Conservation (phyloP, 1,140 invertebrate species). For the Stegodyphus mimosarum region DNA sequence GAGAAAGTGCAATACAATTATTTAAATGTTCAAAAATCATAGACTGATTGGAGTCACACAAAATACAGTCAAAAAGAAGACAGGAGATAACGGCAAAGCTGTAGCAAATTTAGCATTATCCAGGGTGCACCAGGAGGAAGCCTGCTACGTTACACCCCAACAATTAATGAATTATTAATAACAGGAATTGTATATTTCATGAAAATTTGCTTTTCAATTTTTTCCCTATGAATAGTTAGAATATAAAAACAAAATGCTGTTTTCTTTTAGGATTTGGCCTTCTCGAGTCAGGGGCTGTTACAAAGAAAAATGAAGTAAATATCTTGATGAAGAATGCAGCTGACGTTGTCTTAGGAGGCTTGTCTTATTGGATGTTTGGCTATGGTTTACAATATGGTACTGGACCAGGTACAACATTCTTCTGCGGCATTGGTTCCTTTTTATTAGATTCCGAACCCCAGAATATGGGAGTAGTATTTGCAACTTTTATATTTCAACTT, state of each 20-base stretch:
- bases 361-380: slow-evolving; percentile 95
- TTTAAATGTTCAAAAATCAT: too few species aligned
- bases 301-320: slow-evolving; percentile 93
- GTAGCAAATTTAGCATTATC: too few species aligned
- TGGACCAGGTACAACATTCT: slow-evolving; percentile 74
- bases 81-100: too few species aligned
- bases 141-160: too few species aligned
- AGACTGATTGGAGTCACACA: too few species aligned
- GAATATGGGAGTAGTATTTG: slow-evolving; percentile 65
- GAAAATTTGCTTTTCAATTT: too few species aligned
- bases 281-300: slow-evolving; percentile 91
- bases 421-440: slow-evolving; percentile 75
- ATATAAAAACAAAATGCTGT: background rate
- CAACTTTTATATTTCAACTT: slow-evolving; percentile 69
- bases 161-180: too few species aligned
- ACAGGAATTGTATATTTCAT: too few species aligned
- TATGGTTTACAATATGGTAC: slow-evolving; percentile 90
- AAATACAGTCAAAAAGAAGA: too few species aligned
- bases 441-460: slow-evolving; percentile 68
- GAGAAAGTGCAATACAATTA: too few species aligned
- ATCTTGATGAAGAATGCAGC: slow-evolving; percentile 97
- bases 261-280: slow-evolving; percentile 81
- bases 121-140: too few species aligned
- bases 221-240: too few species aligned
- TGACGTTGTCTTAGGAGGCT: slow-evolving; percentile 89